Evolutionary conservation across 2,113 vertebrate species (phyloP), one percentile per base, ranked within the genome.

Genomic region (Calyptommatus sinebrachiatus): DNA sequence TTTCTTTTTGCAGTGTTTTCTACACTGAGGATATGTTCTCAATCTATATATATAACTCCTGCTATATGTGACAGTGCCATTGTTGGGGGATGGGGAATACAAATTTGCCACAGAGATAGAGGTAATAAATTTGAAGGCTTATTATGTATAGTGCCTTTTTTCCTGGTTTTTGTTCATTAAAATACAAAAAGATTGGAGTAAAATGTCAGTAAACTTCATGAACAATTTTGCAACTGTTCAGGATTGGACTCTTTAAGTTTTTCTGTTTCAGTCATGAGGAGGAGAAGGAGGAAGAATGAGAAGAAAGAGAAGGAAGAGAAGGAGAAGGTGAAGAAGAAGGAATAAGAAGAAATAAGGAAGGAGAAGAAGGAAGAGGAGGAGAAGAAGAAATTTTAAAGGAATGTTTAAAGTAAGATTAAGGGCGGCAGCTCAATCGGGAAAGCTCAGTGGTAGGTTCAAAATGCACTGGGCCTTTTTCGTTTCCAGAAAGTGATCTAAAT

Each of bases 51-150:
- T 83, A 48, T 84, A 82, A 73, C 68, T 88, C 86, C 84, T 83
- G 24, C 77, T 85, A 82, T 69, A 73, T 83, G 85, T 85, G 73
- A 69, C 24, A 50, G 85, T 82, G 70, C 76, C 22, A 5, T 41
- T 71, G 72, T 85, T 87, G 82, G 85, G 41, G 53, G 76, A 41
- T 80, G 83, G 16, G 45, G 53, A 31, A 21, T 81, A 24, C 77
- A 84, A 74, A 73, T 84, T 88, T 86, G 79, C 86, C 79, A 82
- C 79, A 75, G 79, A 71, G 82, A 88, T 91, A 50, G 82, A 87
- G 85, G 89, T 87, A 93, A 91, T 90, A 91, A 91, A 90, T 78
- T 12, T 71, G 76, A 86, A 89, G 88, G 89, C 68, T 79, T 88
- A 80, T 82, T 89, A 83, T 61, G 76, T 21, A 63, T 87, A 84